Conservation (phyloP, 2,113 vertebrate species). For the Potamarius usumacintae region DNA sequence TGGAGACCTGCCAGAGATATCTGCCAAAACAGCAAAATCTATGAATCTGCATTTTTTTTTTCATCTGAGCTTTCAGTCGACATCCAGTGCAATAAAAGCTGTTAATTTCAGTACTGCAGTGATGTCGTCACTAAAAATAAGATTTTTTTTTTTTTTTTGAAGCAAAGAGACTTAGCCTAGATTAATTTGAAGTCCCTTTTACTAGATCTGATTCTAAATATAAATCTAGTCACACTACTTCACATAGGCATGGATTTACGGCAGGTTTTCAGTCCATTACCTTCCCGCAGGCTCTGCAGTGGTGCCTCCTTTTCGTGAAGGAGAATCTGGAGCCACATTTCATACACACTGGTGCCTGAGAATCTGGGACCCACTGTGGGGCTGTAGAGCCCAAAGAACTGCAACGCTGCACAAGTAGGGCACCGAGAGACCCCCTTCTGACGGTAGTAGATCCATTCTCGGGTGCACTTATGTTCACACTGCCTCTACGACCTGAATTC, state of each 20-base stretch:
- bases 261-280: conserved; percentile 66
- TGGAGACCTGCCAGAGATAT: not conserved
- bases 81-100: not conserved
- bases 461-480: conserved; percentile 69
- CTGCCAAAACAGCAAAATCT: not conserved
- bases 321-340: conserved; percentile 95
- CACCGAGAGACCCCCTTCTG: conserved; percentile 70
- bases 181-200: not conserved
- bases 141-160: not conserved
- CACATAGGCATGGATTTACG: not conserved
- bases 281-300: conserved; percentile 97
- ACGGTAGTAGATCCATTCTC: conserved; percentile 82
- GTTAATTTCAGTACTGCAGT: not conserved
- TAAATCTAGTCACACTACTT: not conserved
- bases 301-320: conserved; percentile 95
- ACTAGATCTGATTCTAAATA: not conserved
- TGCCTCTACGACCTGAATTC: conserved; percentile 62
- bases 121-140: not conserved
- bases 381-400: conserved; percentile 87
- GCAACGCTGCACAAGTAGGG: conserved; percentile 81
- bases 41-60: not conserved
- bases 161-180: not conserved
- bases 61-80: not conserved
- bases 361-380: conserved; percentile 94
- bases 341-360: conserved; percentile 96